These are phyloP conservation scores for Linnaemya tessellans DNA, from an alignment of 2,888 invertebrate genomes.

Conservation along the genomic window DNA sequence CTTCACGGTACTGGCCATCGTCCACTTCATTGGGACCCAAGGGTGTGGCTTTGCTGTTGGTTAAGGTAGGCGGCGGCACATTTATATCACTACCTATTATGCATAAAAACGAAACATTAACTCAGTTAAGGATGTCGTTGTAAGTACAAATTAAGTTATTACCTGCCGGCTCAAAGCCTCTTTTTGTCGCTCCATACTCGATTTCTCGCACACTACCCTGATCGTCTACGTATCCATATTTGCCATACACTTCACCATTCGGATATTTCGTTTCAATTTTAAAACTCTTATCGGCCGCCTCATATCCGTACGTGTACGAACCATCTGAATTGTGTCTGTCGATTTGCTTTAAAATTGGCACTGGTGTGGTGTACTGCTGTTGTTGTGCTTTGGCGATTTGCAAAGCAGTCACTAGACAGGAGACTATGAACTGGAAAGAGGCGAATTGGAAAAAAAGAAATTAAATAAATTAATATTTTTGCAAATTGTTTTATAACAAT, in stretches of 20 bases:
- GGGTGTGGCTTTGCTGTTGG: slow-evolving; percentile 84
- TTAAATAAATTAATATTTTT: too few relatives aligned
- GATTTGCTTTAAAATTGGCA: slow-evolving; percentile 92
- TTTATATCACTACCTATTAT: slow-evolving; percentile 87
- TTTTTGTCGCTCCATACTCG: slow-evolving; percentile 92
- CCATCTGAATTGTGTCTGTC: slow-evolving; percentile 94
- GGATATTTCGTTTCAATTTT: slow-evolving; percentile 94
- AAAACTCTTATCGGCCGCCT: slow-evolving; percentile 93
- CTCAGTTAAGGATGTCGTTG: background rate
- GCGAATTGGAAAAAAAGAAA: background rate
- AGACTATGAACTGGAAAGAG: slow-evolving; percentile 65
- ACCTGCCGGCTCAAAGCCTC: slow-evolving; percentile 93
- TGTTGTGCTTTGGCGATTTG: slow-evolving; percentile 76
- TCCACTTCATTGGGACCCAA: slow-evolving; percentile 87
- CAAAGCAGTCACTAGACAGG: slow-evolving; percentile 71
- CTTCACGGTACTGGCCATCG: slow-evolving; percentile 93
- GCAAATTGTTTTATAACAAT: too few relatives aligned
- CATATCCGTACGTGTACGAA: slow-evolving; percentile 94
- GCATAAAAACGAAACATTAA: background rate
- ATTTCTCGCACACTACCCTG: slow-evolving; percentile 90
- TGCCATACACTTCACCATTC: slow-evolving; percentile 92
- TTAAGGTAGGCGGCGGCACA: slow-evolving; percentile 91
- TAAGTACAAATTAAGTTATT: slow-evolving; percentile 67
- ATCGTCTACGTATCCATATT: slow-evolving; percentile 95
- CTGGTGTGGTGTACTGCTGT: slow-evolving; percentile 88